Base-by-base conservation (phyloP, 2,113 vertebrate genomes). In the Talpa occidentalis region DNA sequence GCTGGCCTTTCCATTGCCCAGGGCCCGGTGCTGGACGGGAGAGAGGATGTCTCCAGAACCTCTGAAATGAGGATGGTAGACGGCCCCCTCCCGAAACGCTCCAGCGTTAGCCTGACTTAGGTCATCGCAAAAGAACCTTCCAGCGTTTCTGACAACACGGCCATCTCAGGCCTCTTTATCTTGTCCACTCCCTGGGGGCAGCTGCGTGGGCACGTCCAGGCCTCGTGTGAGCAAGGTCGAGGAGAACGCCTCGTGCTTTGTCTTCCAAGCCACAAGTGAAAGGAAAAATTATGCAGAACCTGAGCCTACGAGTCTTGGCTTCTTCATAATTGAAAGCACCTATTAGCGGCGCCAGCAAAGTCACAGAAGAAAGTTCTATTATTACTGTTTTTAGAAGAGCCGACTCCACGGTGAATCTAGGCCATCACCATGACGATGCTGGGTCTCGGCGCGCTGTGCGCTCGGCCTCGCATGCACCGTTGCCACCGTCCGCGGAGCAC, bases 381-480 rank as follows among this genome's bases (percentile, higher is more conserved):
- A 66, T 70, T 88, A 26, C 87, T 82, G 24, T 81, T 94, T 96
- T 80, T 86, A 74, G 60, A 70, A 74, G 37, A 44, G 44, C 30
- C 10, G 64, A 10, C 19, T 76, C 80, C 12, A 8, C 60, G 69
- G 60, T 40, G 66, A 95, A 30, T 76, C 64, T 76, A 96, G 94
- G 85, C 24, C 17, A 86, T 94, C 52, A 69, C 44, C 52, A 10
- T 80, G 88, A 44, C 35, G 4, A 96, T 87, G 49, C 1, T 21
- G 54, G 37, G 12, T 59, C 60, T 90, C 90, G 9, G n/a, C n/a
- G n/a, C n/a, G 44, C 44, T 10, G 44, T 10, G 44, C 44, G 44
- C 44, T 44, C 44, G 5, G 44, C 44, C 44, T 44, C 44, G 44
- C n/a, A n/a, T n/a, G n/a, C n/a, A n/a, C n/a, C n/a, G n/a, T n/a